Base-by-base conservation (phyloP, 2,797 vertebrate genomes). In the Oryzias sinensis region DNA sequence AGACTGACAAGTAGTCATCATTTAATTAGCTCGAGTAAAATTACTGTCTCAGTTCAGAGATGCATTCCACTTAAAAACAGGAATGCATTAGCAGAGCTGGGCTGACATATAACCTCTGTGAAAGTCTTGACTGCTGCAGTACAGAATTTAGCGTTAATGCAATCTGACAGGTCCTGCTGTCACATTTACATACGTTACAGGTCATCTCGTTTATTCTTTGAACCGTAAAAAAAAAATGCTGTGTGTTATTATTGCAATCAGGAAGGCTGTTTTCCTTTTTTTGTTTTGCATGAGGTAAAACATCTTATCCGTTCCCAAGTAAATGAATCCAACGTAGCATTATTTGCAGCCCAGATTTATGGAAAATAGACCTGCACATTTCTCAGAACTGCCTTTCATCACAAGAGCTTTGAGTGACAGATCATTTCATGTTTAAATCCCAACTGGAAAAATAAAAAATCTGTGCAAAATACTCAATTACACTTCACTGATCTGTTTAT, bases 141-240 rank as follows among this genome's bases (percentile, higher is more conserved):
- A 67, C 22, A 40, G n/a, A 53, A 44, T 37, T 54, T 33, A 27
- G 41, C 48, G 42, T 47, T 46, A 50, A 73, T 47, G n/a, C 20
- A 52, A 43, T 20, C 43, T 53, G 48, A 68, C 51, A 68, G 48
- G 45, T 69, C 50, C 62, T 59, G 50, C 24, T 56, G 70, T 44
- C 45, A 63, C 22, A 56, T 63, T 66, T 59, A 59, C 62, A 74
- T 61, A 76, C 53, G 49, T 70, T 27, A 53, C 47, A 37, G 37
- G 22, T 50, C 13, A 51, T 55, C 62, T 64, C 53, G 51, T 72
- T 70, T 55, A 72, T 60, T 73, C 56, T 40, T 4, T 33, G 22
- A 69, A 58, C 24, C 59, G 65, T 61, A 55, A 71, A 22, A 1
- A 22, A 1, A 37, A 73, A 73, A 59, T 46, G 16, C 59, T 37